phyloP scores from a whole-genome alignment of 2,797 vertebrate genomes.

The Botia almorhae region DNA sequence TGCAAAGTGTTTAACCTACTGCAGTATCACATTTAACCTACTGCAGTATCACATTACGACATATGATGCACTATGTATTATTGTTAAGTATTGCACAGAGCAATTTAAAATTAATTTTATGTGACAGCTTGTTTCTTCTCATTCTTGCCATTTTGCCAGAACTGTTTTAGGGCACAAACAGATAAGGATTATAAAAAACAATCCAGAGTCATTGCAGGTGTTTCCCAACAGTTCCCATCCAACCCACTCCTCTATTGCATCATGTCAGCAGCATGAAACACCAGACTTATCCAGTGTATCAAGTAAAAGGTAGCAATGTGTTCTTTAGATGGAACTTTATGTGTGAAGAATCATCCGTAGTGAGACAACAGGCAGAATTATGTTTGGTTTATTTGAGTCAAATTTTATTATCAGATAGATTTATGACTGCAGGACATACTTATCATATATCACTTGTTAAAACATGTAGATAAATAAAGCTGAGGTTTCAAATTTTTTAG shows the following conservation, averaged over 20 bases:
- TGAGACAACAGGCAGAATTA: no score
- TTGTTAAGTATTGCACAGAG: not conserved
- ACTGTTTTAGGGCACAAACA: slow-evolving; percentile 13
- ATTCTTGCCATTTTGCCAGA: slow-evolving; percentile 3
- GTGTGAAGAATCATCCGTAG: not conserved
- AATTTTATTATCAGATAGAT: not conserved
- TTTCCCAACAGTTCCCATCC: slow-evolving; percentile 1
- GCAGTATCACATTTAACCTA: no score
- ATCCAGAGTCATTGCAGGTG: not conserved
- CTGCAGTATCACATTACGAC: not conserved
- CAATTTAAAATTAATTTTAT: not conserved
- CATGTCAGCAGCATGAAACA: not conserved
- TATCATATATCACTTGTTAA: slow-evolving; percentile 1
- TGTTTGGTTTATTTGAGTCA: not conserved
- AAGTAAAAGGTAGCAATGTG: not conserved
- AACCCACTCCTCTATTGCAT: not conserved
- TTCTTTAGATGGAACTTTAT: not conserved
- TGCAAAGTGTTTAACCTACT: not conserved
- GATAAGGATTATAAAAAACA: not conserved
- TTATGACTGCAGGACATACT: not conserved
- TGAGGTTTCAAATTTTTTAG: slow-evolving; percentile 1
- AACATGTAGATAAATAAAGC: not conserved
- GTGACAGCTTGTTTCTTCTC: not conserved
- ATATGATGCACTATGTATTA: not conserved
- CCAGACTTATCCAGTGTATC: not conserved